Conservation (phyloP, 1,140 invertebrate species). For the Neodiprion pinetum region DNA sequence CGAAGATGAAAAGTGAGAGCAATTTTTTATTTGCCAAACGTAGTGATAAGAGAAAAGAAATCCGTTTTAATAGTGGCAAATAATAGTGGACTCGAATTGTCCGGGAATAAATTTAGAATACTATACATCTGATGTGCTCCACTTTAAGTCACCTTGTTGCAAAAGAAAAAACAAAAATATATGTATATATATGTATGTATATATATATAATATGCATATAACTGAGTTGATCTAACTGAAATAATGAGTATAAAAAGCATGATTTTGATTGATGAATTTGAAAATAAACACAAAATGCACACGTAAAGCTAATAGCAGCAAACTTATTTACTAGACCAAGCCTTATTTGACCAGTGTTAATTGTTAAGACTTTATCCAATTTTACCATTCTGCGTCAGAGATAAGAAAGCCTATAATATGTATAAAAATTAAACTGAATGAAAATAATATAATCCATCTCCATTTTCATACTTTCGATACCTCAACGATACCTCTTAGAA, state of each 20-base stretch:
- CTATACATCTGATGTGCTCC: background rate
- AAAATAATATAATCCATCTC: slow-evolving; percentile 30
- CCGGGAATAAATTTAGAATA: background rate
- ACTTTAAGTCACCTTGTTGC: background rate
- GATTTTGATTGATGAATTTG: too few relatives aligned
- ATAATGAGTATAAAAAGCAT: background rate
- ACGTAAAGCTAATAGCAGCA: background rate
- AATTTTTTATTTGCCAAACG: too few relatives aligned
- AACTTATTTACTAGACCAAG: too few relatives aligned
- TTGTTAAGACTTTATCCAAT: too few relatives aligned
- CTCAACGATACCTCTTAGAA: background rate
- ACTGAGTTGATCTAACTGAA: background rate
- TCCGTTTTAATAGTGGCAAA: too few relatives aligned
- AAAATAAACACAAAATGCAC: too few relatives aligned
- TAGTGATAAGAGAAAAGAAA: too few relatives aligned
- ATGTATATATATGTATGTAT: background rate
- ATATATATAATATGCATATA: background rate
- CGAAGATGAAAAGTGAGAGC: background rate
- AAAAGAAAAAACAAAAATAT: background rate
- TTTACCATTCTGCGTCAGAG: too few relatives aligned
- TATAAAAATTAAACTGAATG: slow-evolving; percentile 39
- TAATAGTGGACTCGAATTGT: too few relatives aligned
- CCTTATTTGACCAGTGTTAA: too few relatives aligned
- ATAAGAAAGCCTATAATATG: slow-evolving; percentile 6
- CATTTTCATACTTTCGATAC: background rate